Base-by-base conservation (phyloP, 2,888 invertebrate species). In the Barypeithes pellucidus region DNA sequence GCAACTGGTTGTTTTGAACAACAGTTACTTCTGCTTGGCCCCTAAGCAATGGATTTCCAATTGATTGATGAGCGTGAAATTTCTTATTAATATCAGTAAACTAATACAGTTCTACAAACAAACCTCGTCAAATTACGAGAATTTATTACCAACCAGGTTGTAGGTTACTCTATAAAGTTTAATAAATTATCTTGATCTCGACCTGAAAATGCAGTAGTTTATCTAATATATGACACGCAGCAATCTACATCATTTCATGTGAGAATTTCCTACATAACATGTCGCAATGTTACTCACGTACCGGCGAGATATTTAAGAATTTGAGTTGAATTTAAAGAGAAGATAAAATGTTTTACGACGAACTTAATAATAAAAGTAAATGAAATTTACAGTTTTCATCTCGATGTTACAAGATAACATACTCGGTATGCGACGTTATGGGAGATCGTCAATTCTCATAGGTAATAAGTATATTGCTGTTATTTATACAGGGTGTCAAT, bases 241-340 rank as follows among this genome's bases (percentile, higher is more conserved):
- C 24, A 43, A 61, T 61, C 61, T 63, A 33, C 50, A 33, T 20
- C 11, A 12, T 33, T 63, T 63, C 45, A 50, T 50, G 63, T 63
- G 63, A 50, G 36, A 63, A 63, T 63, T 14, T 50, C 16, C 24
- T 63, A 50, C 50, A 50, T 36, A 63, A 47, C 36, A 14, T 29
- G 45, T 8, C 50, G 12, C 16, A 47, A 63, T 63, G 63, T 41
- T 16, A 36, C 16, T 63, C 63, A 63, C 63, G 63, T 63, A 63
- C 47, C 12, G 16, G 36, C 12, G 47, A 63, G 50, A 63, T 63
- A 33, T 50, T 50, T 20, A 36, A 33, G 18, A 20, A 47, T 63
- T 18, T 63, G 50, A 63, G 33, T 50, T 29, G 50, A 63, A 47
- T 63, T 47, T 63, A 45, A 63, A 33, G 36, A 50, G 63, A 50